phyloP scores from a whole-genome alignment of 1,140 invertebrate genomes.

The Magallana gigas region DNA sequence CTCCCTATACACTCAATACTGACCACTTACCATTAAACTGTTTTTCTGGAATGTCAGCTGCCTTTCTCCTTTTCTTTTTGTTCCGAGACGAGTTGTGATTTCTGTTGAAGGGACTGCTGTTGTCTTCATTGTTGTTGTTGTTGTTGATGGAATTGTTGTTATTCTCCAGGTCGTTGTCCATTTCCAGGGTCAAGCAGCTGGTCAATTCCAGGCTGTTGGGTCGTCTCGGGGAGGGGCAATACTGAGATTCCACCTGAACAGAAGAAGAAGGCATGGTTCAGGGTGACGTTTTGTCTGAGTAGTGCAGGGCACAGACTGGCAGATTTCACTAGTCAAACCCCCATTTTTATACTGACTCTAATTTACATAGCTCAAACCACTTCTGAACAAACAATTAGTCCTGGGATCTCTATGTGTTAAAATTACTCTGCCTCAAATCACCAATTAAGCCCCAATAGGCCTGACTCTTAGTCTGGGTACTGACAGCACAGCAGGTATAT shows the following conservation, averaged over 20 bases:
- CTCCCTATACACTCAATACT: too few relatives aligned
- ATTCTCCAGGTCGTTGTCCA: constrained; percentile 67
- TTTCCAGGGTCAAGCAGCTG: constrained; percentile 68
- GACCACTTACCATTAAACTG: constrained; percentile 73
- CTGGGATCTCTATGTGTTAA: background rate
- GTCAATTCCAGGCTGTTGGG: constrained; percentile 73
- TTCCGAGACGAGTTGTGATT: constrained; percentile 61
- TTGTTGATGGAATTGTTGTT: constrained; percentile 61
- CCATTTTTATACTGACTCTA: background rate
- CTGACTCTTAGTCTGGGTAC: background rate
- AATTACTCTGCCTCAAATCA: background rate
- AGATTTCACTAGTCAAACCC: background rate
- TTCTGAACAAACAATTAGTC: constrained; percentile 2
- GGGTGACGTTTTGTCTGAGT: too few relatives aligned
- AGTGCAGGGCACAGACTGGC: background rate
- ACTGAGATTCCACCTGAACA: constrained; percentile 68
- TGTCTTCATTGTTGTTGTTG: constrained; percentile 48
- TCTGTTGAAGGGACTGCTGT: constrained; percentile 50
- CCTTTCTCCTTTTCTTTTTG: constrained; percentile 73
- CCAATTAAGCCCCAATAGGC: background rate
- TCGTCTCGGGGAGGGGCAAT: constrained; percentile 65
- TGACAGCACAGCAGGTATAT: background rate
- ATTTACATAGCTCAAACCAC: constrained; percentile 13
- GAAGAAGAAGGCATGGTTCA: background rate
- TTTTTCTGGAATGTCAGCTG: constrained; percentile 73